Conservation (phyloP, 2,113 vertebrate genomes). For the Myotis brandtii region DNA sequence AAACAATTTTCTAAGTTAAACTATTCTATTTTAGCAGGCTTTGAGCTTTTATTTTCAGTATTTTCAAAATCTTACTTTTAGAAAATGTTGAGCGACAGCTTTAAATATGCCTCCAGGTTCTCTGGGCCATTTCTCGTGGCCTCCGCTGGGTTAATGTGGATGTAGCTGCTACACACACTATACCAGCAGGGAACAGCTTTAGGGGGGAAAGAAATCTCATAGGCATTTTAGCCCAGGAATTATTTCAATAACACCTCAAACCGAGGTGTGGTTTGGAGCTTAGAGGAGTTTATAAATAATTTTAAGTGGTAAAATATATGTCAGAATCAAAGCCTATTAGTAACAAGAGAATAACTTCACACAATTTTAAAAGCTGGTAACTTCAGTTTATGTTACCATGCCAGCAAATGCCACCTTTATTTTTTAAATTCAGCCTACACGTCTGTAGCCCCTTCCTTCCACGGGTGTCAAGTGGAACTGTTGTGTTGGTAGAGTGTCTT, state of each 20-base stretch:
- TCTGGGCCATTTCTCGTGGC: background rate
- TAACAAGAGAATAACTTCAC: background rate
- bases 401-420: conserved; percentile 4
- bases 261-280: background rate
- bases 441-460: background rate
- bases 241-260: background rate
- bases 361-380: background rate
- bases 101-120: conserved; percentile 3
- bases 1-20: background rate
- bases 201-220: background rate
- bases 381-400: background rate
- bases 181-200: background rate
- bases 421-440: background rate
- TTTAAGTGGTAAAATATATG: conserved; percentile 38
- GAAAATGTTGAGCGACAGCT: background rate
- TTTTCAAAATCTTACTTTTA: conserved; percentile 41
- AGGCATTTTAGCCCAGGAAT: background rate
- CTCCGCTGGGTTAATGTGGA: background rate
- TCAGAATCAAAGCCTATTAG: background rate
- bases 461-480: background rate
- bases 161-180: rapidly evolving
- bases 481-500: conserved; percentile 41
- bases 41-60: conserved; percentile 21
- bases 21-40: background rate
- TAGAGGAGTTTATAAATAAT: background rate